Conservation (phyloP, 2,888 invertebrate species). For the Melanotus villosus region DNA sequence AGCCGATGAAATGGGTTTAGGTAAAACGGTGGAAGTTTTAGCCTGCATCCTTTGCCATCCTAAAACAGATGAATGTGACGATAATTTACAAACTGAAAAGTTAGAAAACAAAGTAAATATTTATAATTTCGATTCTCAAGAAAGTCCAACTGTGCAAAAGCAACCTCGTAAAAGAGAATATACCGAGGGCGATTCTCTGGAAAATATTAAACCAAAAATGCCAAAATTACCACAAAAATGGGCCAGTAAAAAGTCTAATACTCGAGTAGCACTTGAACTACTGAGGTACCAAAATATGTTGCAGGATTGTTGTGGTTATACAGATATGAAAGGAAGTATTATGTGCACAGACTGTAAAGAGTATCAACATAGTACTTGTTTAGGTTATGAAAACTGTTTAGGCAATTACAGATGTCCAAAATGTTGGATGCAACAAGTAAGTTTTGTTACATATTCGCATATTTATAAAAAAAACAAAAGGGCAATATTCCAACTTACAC, state of each 20-base stretch:
- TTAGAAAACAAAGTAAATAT: background rate
- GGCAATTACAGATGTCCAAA: constrained; percentile 75
- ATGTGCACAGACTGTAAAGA: constrained; percentile 73
- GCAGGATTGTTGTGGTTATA: constrained; percentile 65
- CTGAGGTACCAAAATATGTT: constrained; percentile 62
- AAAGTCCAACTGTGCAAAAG: constrained; percentile 37
- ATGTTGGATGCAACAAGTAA: constrained; percentile 72
- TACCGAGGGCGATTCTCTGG: background rate
- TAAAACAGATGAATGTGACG: background rate
- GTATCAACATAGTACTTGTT: constrained; percentile 77
- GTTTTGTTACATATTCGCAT: too few species aligned
- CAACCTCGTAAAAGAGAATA: constrained; percentile 35
- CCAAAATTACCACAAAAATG: constrained; percentile 54
- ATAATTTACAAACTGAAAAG: background rate
- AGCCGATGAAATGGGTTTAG: constrained; percentile 87
- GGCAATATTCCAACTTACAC: too few species aligned
- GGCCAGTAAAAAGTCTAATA: constrained; percentile 55
- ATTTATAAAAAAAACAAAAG: too few species aligned
- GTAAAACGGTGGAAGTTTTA: constrained; percentile 84
- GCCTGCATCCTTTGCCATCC: constrained; percentile 72
- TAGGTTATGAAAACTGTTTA: constrained; percentile 68
- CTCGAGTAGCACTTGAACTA: constrained; percentile 55
- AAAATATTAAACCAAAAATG: constrained; percentile 50
- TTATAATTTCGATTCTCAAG: background rate
- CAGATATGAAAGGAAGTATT: constrained; percentile 54